phyloP scores from a whole-genome alignment of 2,888 invertebrate species.

The Mechanitis mazaeus region DNA sequence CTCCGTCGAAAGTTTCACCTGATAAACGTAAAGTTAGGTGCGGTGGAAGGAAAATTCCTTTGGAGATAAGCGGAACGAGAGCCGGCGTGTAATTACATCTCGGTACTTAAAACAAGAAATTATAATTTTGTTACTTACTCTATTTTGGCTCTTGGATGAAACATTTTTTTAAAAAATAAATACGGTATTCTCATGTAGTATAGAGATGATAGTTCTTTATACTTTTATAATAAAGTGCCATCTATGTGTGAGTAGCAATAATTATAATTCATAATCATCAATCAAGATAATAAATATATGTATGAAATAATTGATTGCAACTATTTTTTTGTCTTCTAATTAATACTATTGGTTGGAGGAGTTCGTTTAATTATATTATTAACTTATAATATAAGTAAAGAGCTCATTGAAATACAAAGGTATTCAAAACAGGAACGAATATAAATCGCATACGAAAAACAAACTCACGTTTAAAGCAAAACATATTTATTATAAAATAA shows the following conservation, averaged over 20 bases:
- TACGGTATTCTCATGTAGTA: too few species aligned
- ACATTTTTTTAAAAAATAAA: not conserved
- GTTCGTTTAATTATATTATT: not conserved
- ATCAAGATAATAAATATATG: too few species aligned
- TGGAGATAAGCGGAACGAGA: slow-evolving; percentile 46
- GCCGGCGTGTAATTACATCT: slow-evolving; percentile 48
- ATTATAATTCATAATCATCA: too few species aligned
- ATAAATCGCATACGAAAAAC: slow-evolving; percentile 20
- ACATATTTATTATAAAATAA: slow-evolving; percentile 28
- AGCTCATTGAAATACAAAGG: not conserved
- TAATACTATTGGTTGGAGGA: too few species aligned
- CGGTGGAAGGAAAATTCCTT: slow-evolving; percentile 45
- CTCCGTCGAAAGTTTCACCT: slow-evolving; percentile 63
- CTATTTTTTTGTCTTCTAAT: too few species aligned
- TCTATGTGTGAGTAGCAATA: too few species aligned
- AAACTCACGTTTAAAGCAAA: slow-evolving; percentile 17
- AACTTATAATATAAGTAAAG: not conserved
- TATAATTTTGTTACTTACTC: slow-evolving; percentile 44
- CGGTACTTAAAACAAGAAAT: slow-evolving; percentile 37
- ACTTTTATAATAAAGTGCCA: too few species aligned
- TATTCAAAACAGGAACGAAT: slow-evolving; percentile 19
- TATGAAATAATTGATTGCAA: too few species aligned
- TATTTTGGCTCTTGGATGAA: slow-evolving; percentile 29
- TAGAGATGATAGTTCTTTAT: too few species aligned
- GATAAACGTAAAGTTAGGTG: slow-evolving; percentile 69